Conservation (phyloP, 2,113 vertebrate genomes). For the Embiotoca jacksoni region DNA sequence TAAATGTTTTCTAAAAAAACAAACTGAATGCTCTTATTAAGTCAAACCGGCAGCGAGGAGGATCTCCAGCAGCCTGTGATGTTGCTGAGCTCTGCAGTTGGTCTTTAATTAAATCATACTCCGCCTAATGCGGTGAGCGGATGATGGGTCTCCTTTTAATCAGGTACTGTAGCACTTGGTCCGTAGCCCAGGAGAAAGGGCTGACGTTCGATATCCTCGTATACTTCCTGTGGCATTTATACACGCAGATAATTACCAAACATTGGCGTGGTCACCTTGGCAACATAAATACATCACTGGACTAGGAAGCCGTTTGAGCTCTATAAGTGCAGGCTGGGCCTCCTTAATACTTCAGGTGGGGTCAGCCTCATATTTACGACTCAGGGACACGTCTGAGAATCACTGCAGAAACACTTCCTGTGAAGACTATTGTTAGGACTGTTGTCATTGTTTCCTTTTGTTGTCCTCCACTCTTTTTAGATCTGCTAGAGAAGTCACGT, state of each 20-base stretch:
- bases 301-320: slow-evolving; percentile 1
- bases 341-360: background rate
- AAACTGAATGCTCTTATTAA: slow-evolving; percentile 7
- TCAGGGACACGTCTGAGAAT: slow-evolving; percentile 15
- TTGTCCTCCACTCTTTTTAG: slow-evolving; percentile 75
- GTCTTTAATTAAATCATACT: slow-evolving; percentile 71
- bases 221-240: slow-evolving; percentile 50
- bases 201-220: slow-evolving; percentile 49
- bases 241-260: slow-evolving; percentile 48
- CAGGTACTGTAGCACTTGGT: slow-evolving; percentile 64
- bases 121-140: slow-evolving; percentile 62
- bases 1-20: slow-evolving; percentile 22
- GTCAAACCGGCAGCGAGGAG: slow-evolving; percentile 19
- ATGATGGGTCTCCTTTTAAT: slow-evolving; percentile 62
- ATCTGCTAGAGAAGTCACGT: slow-evolving; percentile 94
- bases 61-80: slow-evolving; percentile 16
- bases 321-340: background rate
- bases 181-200: slow-evolving; percentile 48
- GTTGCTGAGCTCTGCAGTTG: slow-evolving; percentile 42
- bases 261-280: slow-evolving; percentile 48
- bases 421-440: slow-evolving; percentile 7
- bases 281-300: slow-evolving; percentile 37
- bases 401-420: background rate
- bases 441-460: slow-evolving; percentile 55
- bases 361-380: slow-evolving; percentile 1